Evolutionary conservation across 1,140 invertebrate species (phyloP).

Genomic region (Macrotrachela quadricornifera): DNA sequence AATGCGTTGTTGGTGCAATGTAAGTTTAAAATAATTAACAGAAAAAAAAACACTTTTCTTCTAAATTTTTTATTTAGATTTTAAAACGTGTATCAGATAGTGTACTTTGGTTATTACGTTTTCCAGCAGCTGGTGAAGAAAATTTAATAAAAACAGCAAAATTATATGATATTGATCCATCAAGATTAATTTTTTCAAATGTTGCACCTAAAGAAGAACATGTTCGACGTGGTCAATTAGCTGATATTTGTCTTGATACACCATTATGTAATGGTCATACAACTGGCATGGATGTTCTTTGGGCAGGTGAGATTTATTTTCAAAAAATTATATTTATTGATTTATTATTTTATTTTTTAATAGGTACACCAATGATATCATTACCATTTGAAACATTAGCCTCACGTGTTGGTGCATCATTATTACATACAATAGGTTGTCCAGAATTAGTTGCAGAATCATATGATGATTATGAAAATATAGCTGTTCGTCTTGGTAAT

Average conservation of each 20-base stretch:
- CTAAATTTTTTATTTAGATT: no score
- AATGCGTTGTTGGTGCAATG: constrained; percentile 60
- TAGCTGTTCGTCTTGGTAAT: constrained; percentile 66
- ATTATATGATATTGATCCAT: constrained; percentile 39
- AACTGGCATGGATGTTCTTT: constrained; percentile 95
- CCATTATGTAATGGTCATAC: constrained; percentile 97
- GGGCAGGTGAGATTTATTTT: constrained; percentile 40
- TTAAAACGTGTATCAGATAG: constrained; percentile 56
- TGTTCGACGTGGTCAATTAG: constrained; percentile 79
- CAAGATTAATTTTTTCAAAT: constrained; percentile 77
- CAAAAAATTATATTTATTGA: no score
- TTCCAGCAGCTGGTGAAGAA: constrained; percentile 80
- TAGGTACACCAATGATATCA: constrained; percentile 27
- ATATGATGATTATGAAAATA: constrained; percentile 71
- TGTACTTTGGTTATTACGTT: constrained; percentile 79
- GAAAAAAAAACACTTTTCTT: no score
- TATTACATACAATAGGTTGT: constrained; percentile 70
- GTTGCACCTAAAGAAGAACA: constrained; percentile 98
- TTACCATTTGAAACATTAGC: constrained; percentile 64
- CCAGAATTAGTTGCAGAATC: constrained; percentile 75
- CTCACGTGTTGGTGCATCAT: constrained; percentile 87
- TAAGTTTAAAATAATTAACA: background rate
- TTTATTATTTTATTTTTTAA: no score
- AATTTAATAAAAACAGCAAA: constrained; percentile 46
- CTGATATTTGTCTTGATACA: constrained; percentile 91